Evolutionary conservation across 23 tunicate genomes (phyloP), one percentile per base, ranked within the genome.

Genomic region (Styela clava): DNA sequence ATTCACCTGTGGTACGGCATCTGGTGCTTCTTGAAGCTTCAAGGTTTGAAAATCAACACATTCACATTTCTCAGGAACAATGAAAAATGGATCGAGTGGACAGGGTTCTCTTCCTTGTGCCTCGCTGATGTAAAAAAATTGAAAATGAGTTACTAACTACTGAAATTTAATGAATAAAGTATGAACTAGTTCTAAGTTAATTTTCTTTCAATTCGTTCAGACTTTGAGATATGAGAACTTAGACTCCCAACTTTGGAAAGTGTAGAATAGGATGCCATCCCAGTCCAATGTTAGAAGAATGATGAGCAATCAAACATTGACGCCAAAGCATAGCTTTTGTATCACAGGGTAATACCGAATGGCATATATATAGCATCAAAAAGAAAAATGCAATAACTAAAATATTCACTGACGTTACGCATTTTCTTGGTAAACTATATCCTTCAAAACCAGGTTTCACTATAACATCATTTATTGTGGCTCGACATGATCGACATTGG

Each of bases 21-120:
- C 99, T 2, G 99, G 99, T 9, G 99, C 92, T 44, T 96, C 99
- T 61, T 96, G 99, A 32, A 96, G 78, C 62, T 96, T 96, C n/a
- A 96, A 18, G 28, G 96, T 96, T 85, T 96, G 99, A 69, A 96
- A 96, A 81, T 96, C 97, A 22, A 93, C 92, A 69, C 99, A 96
- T 25, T 36, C 63, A 83, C 99, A 96, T 81, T 81, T 82, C 62
- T 96, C 99, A 35, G 99, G 99, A 20, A 96, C 67, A 72, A 96
- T 87, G 72, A 91, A 91, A 61, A 94, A 96, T 0, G 99, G 99
- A 56, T 96, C 99, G 22, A 96, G 26, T 3, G 99, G 99, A 64
- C 99, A 96, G 1, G 99, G 97, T 32, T 87, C 99, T 64, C 97
- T 35, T 18, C 98, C 98, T 52, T 76, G 81, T 64, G 83, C 73